Evolutionary conservation across 2,797 vertebrate genomes (phyloP).

Genomic region (Poecile montanus): DNA sequence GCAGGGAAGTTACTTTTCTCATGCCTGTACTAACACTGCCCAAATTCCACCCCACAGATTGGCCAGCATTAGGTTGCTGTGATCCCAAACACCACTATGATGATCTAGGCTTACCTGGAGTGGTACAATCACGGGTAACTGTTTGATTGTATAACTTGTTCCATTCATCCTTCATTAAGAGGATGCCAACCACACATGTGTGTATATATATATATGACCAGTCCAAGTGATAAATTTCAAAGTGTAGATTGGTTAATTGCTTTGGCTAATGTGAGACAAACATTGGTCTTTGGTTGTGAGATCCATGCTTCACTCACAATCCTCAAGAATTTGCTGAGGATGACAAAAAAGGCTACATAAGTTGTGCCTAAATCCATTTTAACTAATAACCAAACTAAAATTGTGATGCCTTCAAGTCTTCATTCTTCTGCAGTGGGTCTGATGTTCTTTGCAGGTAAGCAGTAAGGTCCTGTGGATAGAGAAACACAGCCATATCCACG

Average conservation of each 20-base stretch:
- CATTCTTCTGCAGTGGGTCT: neutral
- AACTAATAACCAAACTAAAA: neutral
- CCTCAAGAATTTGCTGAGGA: rapidly evolving
- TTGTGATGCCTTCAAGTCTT: neutral
- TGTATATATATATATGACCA: neutral
- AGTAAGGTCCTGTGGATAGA: neutral
- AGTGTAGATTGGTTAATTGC: neutral
- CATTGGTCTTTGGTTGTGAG: neutral
- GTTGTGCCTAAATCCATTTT: neutral
- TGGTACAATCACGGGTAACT: rapidly evolving
- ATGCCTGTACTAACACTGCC: neutral
- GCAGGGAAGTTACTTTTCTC: neutral
- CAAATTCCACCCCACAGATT: neutral
- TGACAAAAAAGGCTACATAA: neutral
- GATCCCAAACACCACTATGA: neutral
- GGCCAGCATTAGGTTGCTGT: neutral
- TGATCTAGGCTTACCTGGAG: neutral
- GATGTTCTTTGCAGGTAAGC: neutral
- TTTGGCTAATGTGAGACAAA: neutral
- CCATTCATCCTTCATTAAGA: neutral
- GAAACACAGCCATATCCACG: neutral
- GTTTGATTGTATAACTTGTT: neutral
- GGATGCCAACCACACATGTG: neutral
- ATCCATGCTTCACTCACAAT: neutral
- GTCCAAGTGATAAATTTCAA: neutral